Conservation (phyloP, 2,888 invertebrate species). For the Halictus ligatus region DNA sequence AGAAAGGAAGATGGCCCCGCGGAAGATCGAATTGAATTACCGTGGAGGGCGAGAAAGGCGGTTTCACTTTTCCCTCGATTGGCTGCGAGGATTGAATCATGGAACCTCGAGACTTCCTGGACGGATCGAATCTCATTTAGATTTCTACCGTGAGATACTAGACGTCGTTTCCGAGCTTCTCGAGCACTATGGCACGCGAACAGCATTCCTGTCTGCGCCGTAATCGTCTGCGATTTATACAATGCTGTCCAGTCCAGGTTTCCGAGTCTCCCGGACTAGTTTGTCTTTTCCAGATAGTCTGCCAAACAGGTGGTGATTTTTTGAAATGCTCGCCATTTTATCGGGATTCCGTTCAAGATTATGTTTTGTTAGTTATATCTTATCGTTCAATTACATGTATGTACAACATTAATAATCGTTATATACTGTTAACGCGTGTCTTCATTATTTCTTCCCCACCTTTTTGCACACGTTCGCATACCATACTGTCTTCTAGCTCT, state of each 20-base stretch:
- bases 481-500: background rate
- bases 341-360: background rate
- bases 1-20: constrained; percentile 25
- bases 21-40: constrained; percentile 65
- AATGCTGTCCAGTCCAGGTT: constrained; percentile 40
- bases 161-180: constrained; percentile 40
- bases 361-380: background rate
- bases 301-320: constrained; percentile 37
- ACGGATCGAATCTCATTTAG: constrained; percentile 80
- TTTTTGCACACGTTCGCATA: background rate
- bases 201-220: constrained; percentile 51
- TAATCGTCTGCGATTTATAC: constrained; percentile 59
- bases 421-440: background rate
- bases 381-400: background rate
- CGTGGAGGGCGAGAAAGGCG: constrained; percentile 61
- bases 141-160: constrained; percentile 75
- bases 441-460: background rate
- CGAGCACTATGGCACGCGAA: constrained; percentile 64
- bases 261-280: constrained; percentile 39
- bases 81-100: constrained; percentile 71
- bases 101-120: constrained; percentile 68
- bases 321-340: background rate
- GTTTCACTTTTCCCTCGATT: constrained; percentile 74
- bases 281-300: constrained; percentile 23
- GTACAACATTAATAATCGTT: background rate